Conservation (phyloP, 1,140 invertebrate genomes). For the Metopolophium dirhodum region DNA sequence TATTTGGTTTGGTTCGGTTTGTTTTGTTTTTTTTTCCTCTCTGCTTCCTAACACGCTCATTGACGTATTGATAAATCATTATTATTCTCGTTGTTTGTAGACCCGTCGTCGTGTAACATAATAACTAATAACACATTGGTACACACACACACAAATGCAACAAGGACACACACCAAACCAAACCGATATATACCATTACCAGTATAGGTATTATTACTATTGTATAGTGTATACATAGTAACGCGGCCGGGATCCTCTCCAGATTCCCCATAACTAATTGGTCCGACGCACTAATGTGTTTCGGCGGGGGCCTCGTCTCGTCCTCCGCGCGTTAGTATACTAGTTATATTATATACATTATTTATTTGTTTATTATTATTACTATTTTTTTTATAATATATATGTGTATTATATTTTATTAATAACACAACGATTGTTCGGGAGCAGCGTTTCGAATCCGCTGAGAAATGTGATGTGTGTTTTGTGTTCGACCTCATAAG, state of each 20-base stretch:
- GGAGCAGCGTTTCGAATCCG: conserved; percentile 42
- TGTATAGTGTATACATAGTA: not conserved
- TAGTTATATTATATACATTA: conserved; percentile 8
- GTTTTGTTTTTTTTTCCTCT: conserved; percentile 25
- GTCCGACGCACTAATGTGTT: conserved; percentile 43
- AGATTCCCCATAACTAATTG: conserved; percentile 55
- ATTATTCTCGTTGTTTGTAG: conserved; percentile 55
- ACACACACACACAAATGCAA: conserved; percentile 28
- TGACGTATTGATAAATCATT: conserved; percentile 57
- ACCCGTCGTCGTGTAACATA: conserved; percentile 32
- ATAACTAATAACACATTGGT: conserved; percentile 10
- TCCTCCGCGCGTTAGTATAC: too few relatives aligned
- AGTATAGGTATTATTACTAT: not conserved
- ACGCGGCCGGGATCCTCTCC: not conserved
- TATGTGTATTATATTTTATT: conserved; percentile 22
- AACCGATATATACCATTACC: conserved; percentile 18
- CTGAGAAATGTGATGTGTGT: conserved; percentile 52
- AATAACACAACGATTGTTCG: conserved; percentile 37
- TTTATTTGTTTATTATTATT: conserved; percentile 25
- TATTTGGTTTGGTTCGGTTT: conserved; percentile 18
- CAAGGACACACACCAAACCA: conserved; percentile 54
- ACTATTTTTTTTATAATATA: not conserved
- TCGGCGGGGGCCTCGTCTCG: not conserved
- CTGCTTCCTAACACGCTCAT: conserved; percentile 1
- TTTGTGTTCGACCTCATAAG: not conserved